Base-by-base conservation (phyloP, 1,140 invertebrate species). In the Trialeurodes vaporariorum region DNA sequence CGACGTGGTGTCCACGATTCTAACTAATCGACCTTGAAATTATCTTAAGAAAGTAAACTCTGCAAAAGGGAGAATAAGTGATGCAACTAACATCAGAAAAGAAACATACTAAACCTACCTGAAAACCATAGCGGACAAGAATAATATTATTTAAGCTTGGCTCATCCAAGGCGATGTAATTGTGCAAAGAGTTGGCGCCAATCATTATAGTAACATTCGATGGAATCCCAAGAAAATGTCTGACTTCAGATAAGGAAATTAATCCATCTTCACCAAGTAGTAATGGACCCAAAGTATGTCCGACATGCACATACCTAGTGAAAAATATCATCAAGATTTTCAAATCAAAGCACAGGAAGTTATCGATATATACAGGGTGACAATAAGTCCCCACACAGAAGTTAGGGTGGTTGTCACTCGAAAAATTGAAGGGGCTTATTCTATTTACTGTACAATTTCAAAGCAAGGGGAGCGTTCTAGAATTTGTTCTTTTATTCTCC, bases 61-160 rank as follows among this genome's bases (percentile, higher is more conserved):
- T n/a, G n/a, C n/a, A n/a, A n/a, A n/a, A n/a, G n/a, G 72, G 67
- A 58, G 68, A 70, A 68, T 63, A 69, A 59, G 66, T 60, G 65
- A 27, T 67, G 23, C n/a, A n/a, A n/a, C n/a, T n/a, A n/a, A n/a
- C n/a, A n/a, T 84, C 27, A 87, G 73, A 73, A 83, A 76, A 13
- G 85, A 85, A 5, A 85, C 86, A 27, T 85, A 77, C 69, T 85
- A 84, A 49, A 87, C 79, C 72, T 84, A 85, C 80, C 79, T 81
- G 59, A 81, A 73, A 80, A 80, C 34, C 34, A 49, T 49, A 49
- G 34, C 34, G 34, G 17, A 49, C 34, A 9, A 49, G 34, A 49
- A 49, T 49, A 49, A 49, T 49, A 49, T 49, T 49, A 49, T 49
- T 49, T 17, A 49, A 49, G 34, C 34, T 9, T 9, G 34, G 5